phyloP scores from a whole-genome alignment of 2,113 vertebrate genomes.

The Periophthalmus modestus region DNA sequence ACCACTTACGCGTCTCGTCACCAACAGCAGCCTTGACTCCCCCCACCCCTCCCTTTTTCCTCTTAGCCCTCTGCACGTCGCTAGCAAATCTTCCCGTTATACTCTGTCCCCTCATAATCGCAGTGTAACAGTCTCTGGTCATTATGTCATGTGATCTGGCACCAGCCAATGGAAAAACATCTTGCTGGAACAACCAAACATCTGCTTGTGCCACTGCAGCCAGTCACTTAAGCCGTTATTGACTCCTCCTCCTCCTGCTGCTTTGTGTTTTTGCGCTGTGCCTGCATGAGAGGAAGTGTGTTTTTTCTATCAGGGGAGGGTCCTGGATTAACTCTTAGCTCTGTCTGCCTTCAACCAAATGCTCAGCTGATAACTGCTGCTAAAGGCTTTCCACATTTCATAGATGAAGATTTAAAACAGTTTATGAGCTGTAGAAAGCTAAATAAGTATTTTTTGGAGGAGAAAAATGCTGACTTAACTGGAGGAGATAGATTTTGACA shows the following conservation, averaged over 20 bases:
- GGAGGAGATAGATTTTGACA: constrained; percentile 32
- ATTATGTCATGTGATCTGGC: constrained; percentile 63
- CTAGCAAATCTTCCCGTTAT: constrained; percentile 54
- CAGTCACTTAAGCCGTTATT: constrained; percentile 63
- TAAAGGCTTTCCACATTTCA: constrained; percentile 41
- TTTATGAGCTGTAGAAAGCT: constrained; percentile 23
- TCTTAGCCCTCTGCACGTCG: constrained; percentile 18
- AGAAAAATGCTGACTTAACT: constrained; percentile 19
- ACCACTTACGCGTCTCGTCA: not conserved
- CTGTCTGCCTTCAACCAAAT: constrained; percentile 45
- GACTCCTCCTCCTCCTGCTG: constrained; percentile 37
- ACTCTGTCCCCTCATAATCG: constrained; percentile 49
- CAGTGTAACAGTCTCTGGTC: constrained; percentile 39
- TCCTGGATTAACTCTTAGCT: constrained; percentile 66
- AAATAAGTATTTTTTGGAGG: constrained; percentile 33
- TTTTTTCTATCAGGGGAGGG: constrained; percentile 75
- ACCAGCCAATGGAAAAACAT: constrained; percentile 56
- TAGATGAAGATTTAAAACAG: constrained; percentile 16
- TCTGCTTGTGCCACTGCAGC: constrained; percentile 56
- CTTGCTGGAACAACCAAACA: constrained; percentile 61
- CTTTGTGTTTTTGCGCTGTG: constrained; percentile 52
- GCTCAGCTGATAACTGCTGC: constrained; percentile 55
- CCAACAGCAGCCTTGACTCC: not conserved
- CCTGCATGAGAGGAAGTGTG: constrained; percentile 73
- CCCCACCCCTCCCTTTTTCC: constrained; percentile 23